Evolutionary conservation across 2,888 invertebrate genomes (phyloP).

Genomic region (Drosophila basisetae): DNA sequence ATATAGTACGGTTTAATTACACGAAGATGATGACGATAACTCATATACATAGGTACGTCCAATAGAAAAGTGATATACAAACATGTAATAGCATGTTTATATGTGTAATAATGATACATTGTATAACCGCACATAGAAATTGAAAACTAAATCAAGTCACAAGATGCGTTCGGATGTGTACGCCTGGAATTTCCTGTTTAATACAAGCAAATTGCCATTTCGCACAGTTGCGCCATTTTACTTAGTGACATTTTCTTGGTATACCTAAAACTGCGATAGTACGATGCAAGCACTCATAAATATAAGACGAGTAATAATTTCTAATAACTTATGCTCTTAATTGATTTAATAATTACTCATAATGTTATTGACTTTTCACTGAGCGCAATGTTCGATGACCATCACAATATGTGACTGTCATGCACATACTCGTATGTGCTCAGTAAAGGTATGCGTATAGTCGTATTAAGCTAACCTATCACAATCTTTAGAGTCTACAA

Average conservation of each 20-base stretch:
- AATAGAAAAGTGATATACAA: neutral
- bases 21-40: neutral
- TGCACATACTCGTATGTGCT: neutral
- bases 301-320: conserved; percentile 12
- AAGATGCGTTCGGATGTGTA: conserved; percentile 33
- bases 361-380: conserved; percentile 6
- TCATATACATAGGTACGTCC: neutral
- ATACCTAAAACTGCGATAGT: conserved; percentile 20
- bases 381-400: conserved; percentile 11
- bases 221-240: conserved; percentile 45
- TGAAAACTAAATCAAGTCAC: conserved; percentile 27
- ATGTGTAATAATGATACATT: neutral
- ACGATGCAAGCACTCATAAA: conserved; percentile 9
- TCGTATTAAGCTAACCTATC: neutral
- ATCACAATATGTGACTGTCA: neutral
- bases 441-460: neutral
- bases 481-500: neutral
- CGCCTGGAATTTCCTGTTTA: conserved; percentile 39
- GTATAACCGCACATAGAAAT: neutral
- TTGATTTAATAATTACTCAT: conserved; percentile 13
- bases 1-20: neutral
- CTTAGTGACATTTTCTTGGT: conserved; percentile 36
- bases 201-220: conserved; percentile 37
- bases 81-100: neutral
- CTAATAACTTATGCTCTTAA: neutral